Evolutionary conservation across 2,113 vertebrate genomes (phyloP).

Genomic region (Grammomys dolichurus): DNA sequence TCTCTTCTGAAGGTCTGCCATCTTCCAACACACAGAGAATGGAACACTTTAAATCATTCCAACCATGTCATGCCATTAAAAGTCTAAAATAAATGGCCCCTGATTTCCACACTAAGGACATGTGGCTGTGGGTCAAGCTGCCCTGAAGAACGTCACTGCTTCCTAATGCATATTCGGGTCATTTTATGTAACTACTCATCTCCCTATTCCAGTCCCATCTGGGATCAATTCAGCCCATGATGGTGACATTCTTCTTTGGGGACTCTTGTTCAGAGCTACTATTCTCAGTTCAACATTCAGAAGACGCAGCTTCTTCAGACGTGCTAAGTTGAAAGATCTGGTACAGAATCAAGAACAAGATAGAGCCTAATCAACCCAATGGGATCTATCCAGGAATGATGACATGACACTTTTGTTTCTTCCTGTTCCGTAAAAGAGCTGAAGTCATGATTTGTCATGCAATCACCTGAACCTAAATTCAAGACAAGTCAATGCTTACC

Average conservation of each 20-base stretch:
- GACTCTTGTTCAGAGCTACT: not conserved
- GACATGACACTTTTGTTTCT: not conserved
- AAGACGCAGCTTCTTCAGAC: not conserved
- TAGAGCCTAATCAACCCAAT: constrained; percentile 12
- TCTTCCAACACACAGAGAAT: not conserved
- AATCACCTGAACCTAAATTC: constrained; percentile 29
- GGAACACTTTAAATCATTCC: constrained; percentile 13
- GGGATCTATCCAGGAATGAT: constrained; percentile 26
- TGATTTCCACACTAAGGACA: constrained; percentile 16
- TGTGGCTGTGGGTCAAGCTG: constrained; percentile 8
- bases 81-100: constrained; percentile 47
- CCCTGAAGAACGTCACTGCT: not conserved
- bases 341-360: constrained; percentile 59
- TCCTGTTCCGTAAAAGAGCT: not conserved
- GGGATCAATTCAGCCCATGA: constrained; percentile 28
- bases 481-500: constrained; percentile 59
- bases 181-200: constrained; percentile 34
- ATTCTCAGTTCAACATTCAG: constrained; percentile 40
- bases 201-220: constrained; percentile 59
- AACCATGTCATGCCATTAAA: not conserved
- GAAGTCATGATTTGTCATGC: not conserved
- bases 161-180: not conserved
- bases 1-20: constrained; percentile 12
- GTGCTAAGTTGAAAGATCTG: constrained; percentile 49
- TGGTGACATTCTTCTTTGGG: not conserved